Base-by-base conservation (phyloP, 2,113 vertebrate genomes). In the Globicephala melas region DNA sequence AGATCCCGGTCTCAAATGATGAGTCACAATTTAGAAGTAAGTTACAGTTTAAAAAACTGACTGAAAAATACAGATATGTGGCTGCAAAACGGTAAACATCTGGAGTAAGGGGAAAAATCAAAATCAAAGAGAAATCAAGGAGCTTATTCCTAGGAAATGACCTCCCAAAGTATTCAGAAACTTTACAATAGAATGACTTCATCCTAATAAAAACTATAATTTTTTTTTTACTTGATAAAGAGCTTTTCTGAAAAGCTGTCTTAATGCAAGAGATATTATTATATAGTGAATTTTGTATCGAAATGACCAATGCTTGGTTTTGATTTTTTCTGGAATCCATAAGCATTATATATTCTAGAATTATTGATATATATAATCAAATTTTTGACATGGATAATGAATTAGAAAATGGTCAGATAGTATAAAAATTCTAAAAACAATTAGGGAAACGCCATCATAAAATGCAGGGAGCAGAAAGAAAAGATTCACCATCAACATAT, bases 1-100 rank as follows among this genome's bases (percentile, higher is more conserved):
- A 81, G 23, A 47, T 55, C 14, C 28, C 86, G 50, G n/a, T 93
- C 3, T 28, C 31, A 79, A 62, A 80, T 25, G 23, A 62, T 63
- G 41, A 86, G 38, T 33, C 38, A 90, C 21, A 93, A 91, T 77
- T 93, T 93, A 84, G 83, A 73, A 89, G 47, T 67, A 31, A 95
- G 41, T 65, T 20, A 93, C 15, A 79, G 20, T 63, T 80, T 80
- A 17, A 74, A 85, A 95, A 85, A 58, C 20, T 79, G 31, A 89
- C 17, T 58, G 38, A 63, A 89, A 41, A 93, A 63, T 89, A 77
- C 5, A 12, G n/a, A 25, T 18, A 36, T 13, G 20, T 90, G 53
- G 53, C 91, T 83, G 1, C 1, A 90, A 71, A 96, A 71, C 17
- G 7, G 14, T 31, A 93, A 93, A 63, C 21, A 84, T 71, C 31